phyloP scores from a whole-genome alignment of 2,113 vertebrate genomes.

The Pedionomus torquatus region DNA sequence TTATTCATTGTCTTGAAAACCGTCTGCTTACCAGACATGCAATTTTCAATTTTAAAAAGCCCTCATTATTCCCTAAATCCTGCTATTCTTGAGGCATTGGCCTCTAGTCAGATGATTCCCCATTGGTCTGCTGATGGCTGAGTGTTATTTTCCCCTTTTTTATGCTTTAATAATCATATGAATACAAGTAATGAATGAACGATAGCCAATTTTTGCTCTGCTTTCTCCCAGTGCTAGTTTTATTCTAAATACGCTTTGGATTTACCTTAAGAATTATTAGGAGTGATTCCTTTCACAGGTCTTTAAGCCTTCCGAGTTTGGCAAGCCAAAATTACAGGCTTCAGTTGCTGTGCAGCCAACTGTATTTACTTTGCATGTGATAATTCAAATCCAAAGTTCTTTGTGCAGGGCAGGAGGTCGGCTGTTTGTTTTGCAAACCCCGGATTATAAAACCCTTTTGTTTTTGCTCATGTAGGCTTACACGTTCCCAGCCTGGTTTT shows the following conservation, averaged over 20 bases:
- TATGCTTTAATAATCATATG: slow-evolving; percentile 12
- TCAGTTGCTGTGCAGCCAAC: neutral
- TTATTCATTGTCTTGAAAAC: neutral
- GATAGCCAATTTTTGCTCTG: neutral
- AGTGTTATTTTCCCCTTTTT: neutral
- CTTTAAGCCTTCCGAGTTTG: neutral
- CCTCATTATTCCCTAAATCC: slow-evolving; percentile 38
- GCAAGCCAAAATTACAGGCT: slow-evolving; percentile 8
- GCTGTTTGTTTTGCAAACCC: neutral
- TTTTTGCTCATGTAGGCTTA: neutral
- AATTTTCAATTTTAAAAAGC: slow-evolving; percentile 42
- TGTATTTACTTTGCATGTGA: neutral
- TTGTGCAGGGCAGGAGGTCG: neutral
- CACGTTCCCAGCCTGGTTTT: neutral
- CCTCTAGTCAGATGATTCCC: slow-evolving; percentile 2
- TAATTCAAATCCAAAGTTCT: slow-evolving; percentile 4
- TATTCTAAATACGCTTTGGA: neutral
- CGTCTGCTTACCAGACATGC: neutral
- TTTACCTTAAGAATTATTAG: neutral
- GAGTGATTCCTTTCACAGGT: slow-evolving; percentile 2
- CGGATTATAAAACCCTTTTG: neutral
- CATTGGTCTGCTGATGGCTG: neutral
- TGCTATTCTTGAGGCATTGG: neutral
- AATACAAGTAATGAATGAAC: neutral
- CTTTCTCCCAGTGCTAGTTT: neutral